phyloP scores from a whole-genome alignment of 2,888 invertebrate species.

The Orgyia antiqua region DNA sequence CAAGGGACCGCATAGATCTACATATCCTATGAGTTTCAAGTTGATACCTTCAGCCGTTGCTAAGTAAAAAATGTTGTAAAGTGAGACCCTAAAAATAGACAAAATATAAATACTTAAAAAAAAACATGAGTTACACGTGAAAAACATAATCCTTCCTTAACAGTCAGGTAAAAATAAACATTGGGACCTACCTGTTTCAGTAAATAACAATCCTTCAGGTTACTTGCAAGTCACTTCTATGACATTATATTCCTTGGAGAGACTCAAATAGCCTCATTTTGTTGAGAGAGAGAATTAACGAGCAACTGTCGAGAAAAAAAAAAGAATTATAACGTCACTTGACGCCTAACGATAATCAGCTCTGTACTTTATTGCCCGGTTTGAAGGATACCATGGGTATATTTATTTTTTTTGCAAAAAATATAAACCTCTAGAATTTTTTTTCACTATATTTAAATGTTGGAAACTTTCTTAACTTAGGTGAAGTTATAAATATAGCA shows the following conservation, averaged over 20 bases:
- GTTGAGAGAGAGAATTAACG: constrained; percentile 46
- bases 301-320: constrained; percentile 36
- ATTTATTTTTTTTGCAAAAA: constrained; percentile 23
- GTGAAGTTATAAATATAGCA: no score
- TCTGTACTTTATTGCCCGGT: constrained; percentile 39
- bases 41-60: no score
- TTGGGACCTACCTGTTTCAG: constrained; percentile 17
- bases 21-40: no score
- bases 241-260: constrained; percentile 36
- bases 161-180: no score
- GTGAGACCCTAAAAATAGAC: background rate
- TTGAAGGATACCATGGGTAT: constrained; percentile 35
- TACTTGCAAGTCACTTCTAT: constrained; percentile 38
- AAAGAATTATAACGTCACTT: constrained; percentile 50
- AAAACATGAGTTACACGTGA: no score
- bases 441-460: no score
- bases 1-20: no score
- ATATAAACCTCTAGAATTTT: no score
- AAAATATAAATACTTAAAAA: no score
- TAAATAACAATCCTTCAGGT: constrained; percentile 24
- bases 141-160: no score
- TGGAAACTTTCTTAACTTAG: no score
- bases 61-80: no score
- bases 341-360: constrained; percentile 45
- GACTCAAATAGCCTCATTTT: constrained; percentile 48